A percentile compares a stretch with the other conserved stretches of the same genome.
phyloP scores from a whole-genome alignment of 2,113 vertebrate genomes.

The rabbit (Oryctolagus cuniculus) region mOryCun1.1 NC_091434.1:122837501-122838000 shows the following conservation, averaged over 20 bases:
- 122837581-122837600: background rate
- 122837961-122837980: background rate
- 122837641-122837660: background rate
- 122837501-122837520: background rate
- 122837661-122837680: background rate
- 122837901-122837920: background rate
- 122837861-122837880: background rate
- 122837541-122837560: background rate
- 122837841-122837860: background rate
- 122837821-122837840: background rate
- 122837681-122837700: background rate
- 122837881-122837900: background rate
- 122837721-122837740: background rate
- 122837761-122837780: background rate
- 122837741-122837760: background rate
- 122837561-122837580: background rate
- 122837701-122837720: background rate
- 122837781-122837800: background rate
- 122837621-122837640: background rate
- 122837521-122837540: background rate
- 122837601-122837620: too few species aligned
- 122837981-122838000: background rate
- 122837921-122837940: background rate
- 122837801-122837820: background rate
- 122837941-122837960: background rate